These are phyloP conservation scores for Anthoptus insignis DNA, from an alignment of 2,888 invertebrate species.

Conservation along the genomic window DNA sequence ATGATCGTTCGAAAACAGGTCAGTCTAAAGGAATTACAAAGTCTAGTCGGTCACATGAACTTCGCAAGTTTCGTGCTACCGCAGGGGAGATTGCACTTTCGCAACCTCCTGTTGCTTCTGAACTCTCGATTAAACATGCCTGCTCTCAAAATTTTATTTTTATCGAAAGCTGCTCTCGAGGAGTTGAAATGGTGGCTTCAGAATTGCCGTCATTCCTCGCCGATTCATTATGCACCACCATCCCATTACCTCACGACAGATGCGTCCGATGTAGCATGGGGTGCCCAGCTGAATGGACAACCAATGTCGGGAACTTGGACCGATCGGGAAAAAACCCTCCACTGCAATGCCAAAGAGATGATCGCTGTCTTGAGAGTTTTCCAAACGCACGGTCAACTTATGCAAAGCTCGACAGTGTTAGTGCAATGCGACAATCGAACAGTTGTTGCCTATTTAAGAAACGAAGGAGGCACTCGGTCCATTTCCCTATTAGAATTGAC, in stretches of 20 bases:
- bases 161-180: neutral
- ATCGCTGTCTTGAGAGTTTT: constrained; percentile 25
- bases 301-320: constrained; percentile 31
- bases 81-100: constrained; percentile 7
- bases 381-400: constrained; percentile 9
- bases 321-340: constrained; percentile 22
- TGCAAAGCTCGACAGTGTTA: constrained; percentile 22
- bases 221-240: constrained; percentile 24
- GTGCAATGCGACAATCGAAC: constrained; percentile 40
- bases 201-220: neutral
- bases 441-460: constrained; percentile 36
- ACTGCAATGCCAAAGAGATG: constrained; percentile 36
- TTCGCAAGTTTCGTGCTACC: constrained; percentile 23
- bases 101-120: neutral
- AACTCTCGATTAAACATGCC: neutral
- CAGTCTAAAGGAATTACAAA: constrained; percentile 14
- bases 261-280: constrained; percentile 43
- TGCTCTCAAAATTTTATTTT: neutral
- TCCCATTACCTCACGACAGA: constrained; percentile 37
- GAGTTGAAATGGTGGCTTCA: constrained; percentile 22
- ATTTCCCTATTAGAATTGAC: constrained; percentile 31
- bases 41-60: constrained; percentile 13
- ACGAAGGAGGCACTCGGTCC: constrained; percentile 41
- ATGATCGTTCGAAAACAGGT: neutral
- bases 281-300: constrained; percentile 29